phyloP scores from a whole-genome alignment of 1,140 invertebrate genomes.

The Zaprionus tsacasi region DNA sequence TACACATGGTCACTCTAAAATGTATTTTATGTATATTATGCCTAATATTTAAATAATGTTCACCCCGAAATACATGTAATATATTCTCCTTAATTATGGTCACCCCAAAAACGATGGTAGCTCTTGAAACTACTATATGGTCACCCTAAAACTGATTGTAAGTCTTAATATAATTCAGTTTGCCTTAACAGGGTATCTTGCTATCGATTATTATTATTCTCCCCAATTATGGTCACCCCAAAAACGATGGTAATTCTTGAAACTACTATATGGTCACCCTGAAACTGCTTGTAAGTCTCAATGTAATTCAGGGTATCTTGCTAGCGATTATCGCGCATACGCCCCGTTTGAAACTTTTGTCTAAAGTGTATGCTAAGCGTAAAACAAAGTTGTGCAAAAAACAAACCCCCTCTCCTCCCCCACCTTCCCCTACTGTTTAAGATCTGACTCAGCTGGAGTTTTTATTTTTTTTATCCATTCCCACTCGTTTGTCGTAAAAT shows the following conservation, averaged over 20 bases:
- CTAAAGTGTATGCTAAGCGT: neutral
- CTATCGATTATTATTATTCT: neutral
- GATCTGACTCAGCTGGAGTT: neutral
- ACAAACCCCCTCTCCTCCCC: neutral
- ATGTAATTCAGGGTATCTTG: neutral
- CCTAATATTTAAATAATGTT: neutral
- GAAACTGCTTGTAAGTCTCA: neutral
- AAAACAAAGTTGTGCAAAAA: neutral
- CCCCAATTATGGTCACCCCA: neutral
- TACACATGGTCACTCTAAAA: no score
- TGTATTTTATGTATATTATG: no score
- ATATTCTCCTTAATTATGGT: no score
- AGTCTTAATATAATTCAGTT: neutral
- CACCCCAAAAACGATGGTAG: neutral
- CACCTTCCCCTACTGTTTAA: neutral
- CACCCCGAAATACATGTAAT: no score
- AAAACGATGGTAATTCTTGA: neutral
- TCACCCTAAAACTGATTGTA: neutral
- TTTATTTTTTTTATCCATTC: slow-evolving; percentile 15
- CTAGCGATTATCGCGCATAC: neutral
- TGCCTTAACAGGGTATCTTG: neutral
- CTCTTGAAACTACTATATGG: neutral
- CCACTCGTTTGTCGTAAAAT: slow-evolving; percentile 13
- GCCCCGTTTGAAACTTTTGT: neutral
- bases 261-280: neutral